Evolutionary conservation across 2,113 vertebrate species (phyloP), one percentile per base, ranked within the genome.

Genomic region (Oxygymnocypris stewartii): DNA sequence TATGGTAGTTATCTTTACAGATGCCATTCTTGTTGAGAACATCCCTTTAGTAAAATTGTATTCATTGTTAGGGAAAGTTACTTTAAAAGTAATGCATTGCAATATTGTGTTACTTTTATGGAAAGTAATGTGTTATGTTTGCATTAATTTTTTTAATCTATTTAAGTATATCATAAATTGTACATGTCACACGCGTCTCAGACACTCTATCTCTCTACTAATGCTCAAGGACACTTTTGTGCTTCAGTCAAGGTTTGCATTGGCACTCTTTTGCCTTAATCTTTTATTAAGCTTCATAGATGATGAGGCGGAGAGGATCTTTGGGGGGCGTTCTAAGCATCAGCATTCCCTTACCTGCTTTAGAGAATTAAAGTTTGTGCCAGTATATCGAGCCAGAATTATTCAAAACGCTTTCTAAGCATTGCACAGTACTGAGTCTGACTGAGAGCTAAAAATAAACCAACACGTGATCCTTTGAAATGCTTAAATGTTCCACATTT

Each of bases 261-360:
- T 82, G 37, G 8, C 0, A 8, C 16, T 67, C 9, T 82, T 37
- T 80, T 67, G 37, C 23, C 37, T 67, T 82, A 65, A 67, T 82
- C 79, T 82, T 80, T 42, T 80, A 80, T 40, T 82, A 82, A 65
- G 79, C 79, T 82, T 67, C 37, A 82, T 65, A 47, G 79, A 82
- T 44, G 14, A n/a, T 20, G 20, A 61, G 25, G 31, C 2, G 78
- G 57, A 42, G 20, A 35, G 57, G 78, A n/a, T n/a, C 23, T 63
- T 61, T 25, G 11, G 35, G 75, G 75, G 54, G 57, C 18, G 76
- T 42, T 80, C 35, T 37, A 35, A 63, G 78, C 78, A 63, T 80
- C 78, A 80, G 57, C 78, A 80, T 42, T 80, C 78, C 35, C 57
- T 31, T 61, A 80, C 51, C 78, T 80, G 78, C 37, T 82, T 82